Evolutionary conservation across 2,888 invertebrate species (phyloP).

Genomic region (Mayetiola destructor): DNA sequence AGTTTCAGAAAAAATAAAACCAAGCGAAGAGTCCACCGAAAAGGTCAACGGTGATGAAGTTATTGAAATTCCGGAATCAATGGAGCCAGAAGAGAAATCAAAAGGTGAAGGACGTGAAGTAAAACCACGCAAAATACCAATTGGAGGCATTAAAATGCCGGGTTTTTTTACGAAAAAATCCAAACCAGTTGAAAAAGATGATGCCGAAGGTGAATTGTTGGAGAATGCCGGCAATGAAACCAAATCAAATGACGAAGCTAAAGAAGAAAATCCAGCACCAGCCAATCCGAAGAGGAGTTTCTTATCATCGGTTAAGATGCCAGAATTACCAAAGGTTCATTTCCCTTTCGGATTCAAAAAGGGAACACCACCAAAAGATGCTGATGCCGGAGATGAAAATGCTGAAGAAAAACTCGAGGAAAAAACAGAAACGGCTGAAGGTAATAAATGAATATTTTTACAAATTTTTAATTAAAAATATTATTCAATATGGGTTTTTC

Average conservation of each 20-base stretch:
- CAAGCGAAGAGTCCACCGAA: neutral
- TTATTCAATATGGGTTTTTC: neutral
- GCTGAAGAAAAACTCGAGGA: neutral
- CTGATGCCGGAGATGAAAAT: conserved; percentile 22
- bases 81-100: conserved; percentile 22
- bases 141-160: conserved; percentile 77
- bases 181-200: conserved; percentile 49
- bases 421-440: neutral
- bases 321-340: conserved; percentile 32
- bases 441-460: neutral
- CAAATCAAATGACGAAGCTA: conserved; percentile 30
- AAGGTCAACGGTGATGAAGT: conserved; percentile 16
- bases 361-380: conserved; percentile 28
- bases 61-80: conserved; percentile 14
- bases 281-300: conserved; percentile 30
- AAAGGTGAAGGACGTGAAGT: conserved; percentile 58
- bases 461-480: neutral
- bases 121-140: conserved; percentile 68
- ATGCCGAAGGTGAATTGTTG: conserved; percentile 36
- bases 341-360: conserved; percentile 43
- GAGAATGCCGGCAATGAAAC: conserved; percentile 36
- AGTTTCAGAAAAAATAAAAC: conserved; percentile 7
- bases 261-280: conserved; percentile 24
- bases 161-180: conserved; percentile 69
- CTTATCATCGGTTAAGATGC: conserved; percentile 22